Percentiles rank a stretch among this genome's conserved stretches.
Conservation (phyloP, 2,113 vertebrate species). For the Mormyrus iriodes region DNA sequence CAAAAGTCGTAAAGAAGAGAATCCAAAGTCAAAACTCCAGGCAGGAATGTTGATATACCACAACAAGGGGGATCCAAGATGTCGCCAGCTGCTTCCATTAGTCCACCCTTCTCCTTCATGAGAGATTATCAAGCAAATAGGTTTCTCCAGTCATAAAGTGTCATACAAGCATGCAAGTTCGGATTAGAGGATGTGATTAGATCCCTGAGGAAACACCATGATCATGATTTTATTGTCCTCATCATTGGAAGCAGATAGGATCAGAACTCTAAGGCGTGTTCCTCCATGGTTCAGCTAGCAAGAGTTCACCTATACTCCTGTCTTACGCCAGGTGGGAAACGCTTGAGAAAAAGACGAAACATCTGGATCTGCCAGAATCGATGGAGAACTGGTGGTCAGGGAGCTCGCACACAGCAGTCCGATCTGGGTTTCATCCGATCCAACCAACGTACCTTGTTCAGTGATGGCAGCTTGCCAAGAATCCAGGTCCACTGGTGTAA, state of each 20-base stretch:
- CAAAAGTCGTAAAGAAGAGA: not conserved
- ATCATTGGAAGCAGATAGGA: not conserved
- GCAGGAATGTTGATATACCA: not conserved
- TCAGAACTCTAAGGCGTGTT: not conserved
- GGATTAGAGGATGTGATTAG: not conserved
- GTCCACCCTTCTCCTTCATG: not conserved
- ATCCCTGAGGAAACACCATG: not conserved
- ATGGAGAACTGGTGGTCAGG: not conserved
- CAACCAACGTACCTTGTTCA: not conserved
- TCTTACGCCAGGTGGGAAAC: not conserved
- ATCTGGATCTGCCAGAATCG: not conserved
- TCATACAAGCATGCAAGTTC: not conserved
- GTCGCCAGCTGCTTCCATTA: not conserved
- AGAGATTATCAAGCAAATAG: not conserved
- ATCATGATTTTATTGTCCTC: not conserved
- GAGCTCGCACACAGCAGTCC: not conserved
- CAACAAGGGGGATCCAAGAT: not conserved
- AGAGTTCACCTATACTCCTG: not conserved
- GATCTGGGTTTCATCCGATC: not conserved
- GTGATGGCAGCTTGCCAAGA: not conserved
- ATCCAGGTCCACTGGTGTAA: not conserved
- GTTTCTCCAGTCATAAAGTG: not conserved
- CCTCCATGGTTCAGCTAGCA: not conserved
- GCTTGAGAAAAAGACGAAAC: not conserved
- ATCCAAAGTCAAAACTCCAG: not conserved